Evolutionary conservation across 2,888 invertebrate species (phyloP).

Genomic region (Anodontia alba): DNA sequence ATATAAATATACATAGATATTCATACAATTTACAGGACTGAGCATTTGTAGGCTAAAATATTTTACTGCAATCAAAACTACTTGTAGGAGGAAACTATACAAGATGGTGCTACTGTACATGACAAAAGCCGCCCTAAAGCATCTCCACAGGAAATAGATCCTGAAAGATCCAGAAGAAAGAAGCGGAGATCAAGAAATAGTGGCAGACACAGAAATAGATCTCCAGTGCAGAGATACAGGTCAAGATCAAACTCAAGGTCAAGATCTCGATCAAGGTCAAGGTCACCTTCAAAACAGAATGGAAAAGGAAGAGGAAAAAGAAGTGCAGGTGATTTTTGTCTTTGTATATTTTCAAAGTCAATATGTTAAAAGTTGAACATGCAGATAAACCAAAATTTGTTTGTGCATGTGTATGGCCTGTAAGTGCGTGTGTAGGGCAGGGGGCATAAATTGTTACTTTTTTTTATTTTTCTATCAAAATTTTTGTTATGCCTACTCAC

Average conservation of each 20-base stretch:
- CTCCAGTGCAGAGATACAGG: slow-evolving; percentile 53
- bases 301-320: slow-evolving; percentile 56
- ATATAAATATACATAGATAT: too few relatives aligned
- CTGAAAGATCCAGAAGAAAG: slow-evolving; percentile 63
- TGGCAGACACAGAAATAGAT: slow-evolving; percentile 39
- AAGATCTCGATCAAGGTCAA: slow-evolving; percentile 72
- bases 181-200: slow-evolving; percentile 53
- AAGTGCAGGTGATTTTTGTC: not conserved
- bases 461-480: too few relatives aligned
- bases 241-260: slow-evolving; percentile 71
- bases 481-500: too few relatives aligned
- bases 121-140: slow-evolving; percentile 35
- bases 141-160: slow-evolving; percentile 43
- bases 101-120: slow-evolving; percentile 10
- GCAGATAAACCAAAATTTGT: too few relatives aligned
- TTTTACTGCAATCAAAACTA: too few relatives aligned
- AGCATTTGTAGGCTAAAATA: too few relatives aligned
- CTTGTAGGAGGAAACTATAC: slow-evolving; percentile 7
- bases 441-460: too few relatives aligned
- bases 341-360: too few relatives aligned
- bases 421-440: too few relatives aligned
- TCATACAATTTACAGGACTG: too few relatives aligned
- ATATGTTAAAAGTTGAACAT: too few relatives aligned
- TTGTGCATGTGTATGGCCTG: too few relatives aligned
- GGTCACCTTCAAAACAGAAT: slow-evolving; percentile 65